Percentiles rank a stretch among this genome's conserved stretches.
Evolutionary conservation across 2,113 vertebrate species (phyloP).

Genomic region (Gymnorhina tibicen): DNA sequence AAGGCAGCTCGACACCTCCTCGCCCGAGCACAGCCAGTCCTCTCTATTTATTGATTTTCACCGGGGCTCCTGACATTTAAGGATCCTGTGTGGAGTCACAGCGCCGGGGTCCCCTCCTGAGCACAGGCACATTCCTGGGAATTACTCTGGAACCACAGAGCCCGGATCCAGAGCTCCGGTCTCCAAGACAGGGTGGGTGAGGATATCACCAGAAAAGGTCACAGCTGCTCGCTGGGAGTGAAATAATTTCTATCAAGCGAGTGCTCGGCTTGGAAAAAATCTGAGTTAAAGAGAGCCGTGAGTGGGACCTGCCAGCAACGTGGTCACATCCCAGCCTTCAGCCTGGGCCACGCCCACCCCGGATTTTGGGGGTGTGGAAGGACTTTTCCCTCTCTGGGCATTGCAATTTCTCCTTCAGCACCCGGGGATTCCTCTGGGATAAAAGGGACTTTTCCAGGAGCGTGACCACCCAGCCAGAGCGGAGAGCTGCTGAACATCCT

Average conservation of each 20-base stretch:
- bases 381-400: not conserved
- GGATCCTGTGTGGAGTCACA: not conserved
- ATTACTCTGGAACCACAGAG: not conserved
- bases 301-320: not conserved
- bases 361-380: not conserved
- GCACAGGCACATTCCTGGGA: not conserved
- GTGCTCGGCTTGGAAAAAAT: not conserved
- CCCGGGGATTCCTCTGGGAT: not conserved
- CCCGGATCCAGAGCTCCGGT: not conserved
- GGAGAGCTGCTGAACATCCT: not conserved
- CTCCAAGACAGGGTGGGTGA: rapidly evolving
- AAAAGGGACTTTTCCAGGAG: not conserved
- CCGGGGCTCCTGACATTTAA: not conserved
- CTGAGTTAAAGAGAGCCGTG: not conserved
- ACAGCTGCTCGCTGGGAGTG: not conserved
- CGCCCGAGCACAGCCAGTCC: not conserved
- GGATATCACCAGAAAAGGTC: not conserved
- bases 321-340: not conserved
- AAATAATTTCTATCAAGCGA: not conserved
- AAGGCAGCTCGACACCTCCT: not conserved
- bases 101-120: not conserved
- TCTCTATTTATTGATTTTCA: not conserved
- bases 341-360: rapidly evolving
- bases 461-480: rapidly evolving
- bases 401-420: not conserved